phyloP scores from a whole-genome alignment of 2,888 invertebrate genomes.

The Melieria crassipennis region DNA sequence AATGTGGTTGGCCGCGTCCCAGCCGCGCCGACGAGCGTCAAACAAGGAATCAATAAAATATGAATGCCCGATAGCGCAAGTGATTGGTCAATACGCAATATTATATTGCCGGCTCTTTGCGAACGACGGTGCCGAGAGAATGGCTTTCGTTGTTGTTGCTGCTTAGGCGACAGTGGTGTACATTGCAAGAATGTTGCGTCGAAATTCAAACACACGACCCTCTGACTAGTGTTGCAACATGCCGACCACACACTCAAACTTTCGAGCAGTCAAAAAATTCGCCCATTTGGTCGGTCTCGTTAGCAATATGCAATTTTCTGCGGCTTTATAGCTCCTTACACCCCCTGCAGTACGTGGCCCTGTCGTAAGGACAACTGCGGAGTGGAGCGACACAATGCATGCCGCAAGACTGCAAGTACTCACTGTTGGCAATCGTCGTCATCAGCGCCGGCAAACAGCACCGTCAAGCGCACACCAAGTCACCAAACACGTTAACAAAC shows the following conservation, averaged over 20 bases:
- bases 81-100: slow-evolving; percentile 54
- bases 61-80: slow-evolving; percentile 57
- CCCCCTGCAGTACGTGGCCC: too few species aligned
- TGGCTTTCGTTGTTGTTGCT: slow-evolving; percentile 14
- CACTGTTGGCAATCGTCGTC: neutral
- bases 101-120: slow-evolving; percentile 5
- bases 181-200: too few species aligned
- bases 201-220: too few species aligned
- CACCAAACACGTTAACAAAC: slow-evolving; percentile 22
- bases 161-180: neutral
- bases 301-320: too few species aligned
- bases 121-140: neutral
- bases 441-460: neutral
- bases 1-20: slow-evolving; percentile 3
- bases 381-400: slow-evolving; percentile 20
- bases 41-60: slow-evolving; percentile 50
- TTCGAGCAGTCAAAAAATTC: too few species aligned
- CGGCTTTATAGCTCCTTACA: too few species aligned
- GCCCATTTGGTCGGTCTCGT: too few species aligned
- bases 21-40: neutral
- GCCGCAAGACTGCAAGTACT: slow-evolving; percentile 2
- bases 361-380: too few species aligned
- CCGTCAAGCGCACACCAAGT: slow-evolving; percentile 15
- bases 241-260: too few species aligned
- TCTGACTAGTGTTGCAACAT: too few species aligned